Base-by-base conservation (phyloP, 2,113 vertebrate genomes). In the Elephas maximus region DNA sequence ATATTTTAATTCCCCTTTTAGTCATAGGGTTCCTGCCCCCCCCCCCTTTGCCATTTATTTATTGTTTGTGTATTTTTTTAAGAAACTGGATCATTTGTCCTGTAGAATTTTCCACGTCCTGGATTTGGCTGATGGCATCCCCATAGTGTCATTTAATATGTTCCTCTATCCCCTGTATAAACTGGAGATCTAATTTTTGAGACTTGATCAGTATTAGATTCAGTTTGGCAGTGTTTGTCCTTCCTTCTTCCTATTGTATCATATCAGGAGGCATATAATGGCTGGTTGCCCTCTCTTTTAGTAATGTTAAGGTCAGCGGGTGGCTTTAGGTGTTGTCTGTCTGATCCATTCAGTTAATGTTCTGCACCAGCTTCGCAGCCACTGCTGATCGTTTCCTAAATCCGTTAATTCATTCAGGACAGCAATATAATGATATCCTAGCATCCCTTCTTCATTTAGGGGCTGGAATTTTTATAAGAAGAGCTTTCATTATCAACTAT, bases 1-100 rank as follows among this genome's bases (percentile, higher is more conserved):
- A 76, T 73, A 67, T 94, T 92, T 83, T 86, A 89, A 77, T 69
- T 96, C 44, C 20, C n/a, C 23, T 82, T 87, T 91, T 93, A 86
- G 76, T 14, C 48, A 41, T 21, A 73, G 41, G 24, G 5, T 90
- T 45, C 17, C 33, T 21, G 41, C 57, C 62, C 23, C 7, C 12
- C 1, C 0, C 20, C 6, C 2, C 2, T 10, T 82, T 80, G 6
- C 5, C 23, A 20, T 65, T 37, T 48, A 17, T 71, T 76, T 14
- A 20, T 74, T 41, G 23, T 71, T 71, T 88, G 37, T 37, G 37
- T 37, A 37, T 37, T 88, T 78, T 21, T 89, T 51, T 1, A 81
- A 96, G 45, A 82, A 87, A 53, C 12, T 92, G 14, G 45, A 21
- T 95, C 83, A 6, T 87, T 92, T 71, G n/a, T 77, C 74, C 65